These are phyloP conservation scores for Pelobates cultripes DNA, from an alignment of 2,797 vertebrate genomes.

Conservation along the genomic window DNA sequence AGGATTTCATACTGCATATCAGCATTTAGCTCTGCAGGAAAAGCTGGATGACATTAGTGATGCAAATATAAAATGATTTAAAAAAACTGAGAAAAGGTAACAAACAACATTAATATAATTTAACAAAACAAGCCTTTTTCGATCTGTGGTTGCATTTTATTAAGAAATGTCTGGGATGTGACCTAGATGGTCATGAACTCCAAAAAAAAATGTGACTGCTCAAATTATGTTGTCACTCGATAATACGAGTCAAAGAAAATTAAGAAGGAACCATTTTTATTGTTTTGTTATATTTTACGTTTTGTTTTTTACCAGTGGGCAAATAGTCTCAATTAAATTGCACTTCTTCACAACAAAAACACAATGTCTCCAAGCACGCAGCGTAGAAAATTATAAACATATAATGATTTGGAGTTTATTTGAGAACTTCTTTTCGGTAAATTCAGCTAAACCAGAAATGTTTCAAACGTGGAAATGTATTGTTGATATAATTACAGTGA, in stretches of 20 bases:
- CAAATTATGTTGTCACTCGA: constrained; percentile 2
- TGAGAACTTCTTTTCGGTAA: background rate
- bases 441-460: background rate
- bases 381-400: background rate
- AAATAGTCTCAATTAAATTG: background rate
- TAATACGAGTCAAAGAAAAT: constrained; percentile 2
- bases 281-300: background rate
- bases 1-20: background rate
- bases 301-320: background rate
- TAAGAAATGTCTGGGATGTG: background rate
- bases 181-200: background rate
- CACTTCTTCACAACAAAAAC: background rate
- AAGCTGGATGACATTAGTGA: background rate
- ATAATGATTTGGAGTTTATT: background rate
- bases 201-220: background rate
- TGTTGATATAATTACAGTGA: background rate
- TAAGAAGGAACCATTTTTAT: background rate
- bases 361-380: background rate
- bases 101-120: too few species aligned
- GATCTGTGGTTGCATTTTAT: background rate
- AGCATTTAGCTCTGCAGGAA: background rate
- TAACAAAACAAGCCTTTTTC: too few species aligned
- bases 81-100: too few species aligned
- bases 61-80: too few species aligned
- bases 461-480: background rate